Conservation (phyloP, 2,113 vertebrate genomes). For the Corvus moneduloides region DNA sequence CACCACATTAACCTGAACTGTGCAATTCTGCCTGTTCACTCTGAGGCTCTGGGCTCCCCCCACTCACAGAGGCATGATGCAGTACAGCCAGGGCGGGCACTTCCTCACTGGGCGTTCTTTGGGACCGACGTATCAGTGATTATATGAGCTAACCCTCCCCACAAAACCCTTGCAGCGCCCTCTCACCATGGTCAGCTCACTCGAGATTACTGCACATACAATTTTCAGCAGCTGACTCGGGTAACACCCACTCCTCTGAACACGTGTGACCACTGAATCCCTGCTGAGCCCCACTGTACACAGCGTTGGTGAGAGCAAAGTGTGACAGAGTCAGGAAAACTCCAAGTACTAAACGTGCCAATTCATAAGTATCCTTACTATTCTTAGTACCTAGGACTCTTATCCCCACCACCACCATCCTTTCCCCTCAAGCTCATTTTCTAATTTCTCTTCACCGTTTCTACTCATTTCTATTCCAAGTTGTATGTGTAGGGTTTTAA, state of each 20-base stretch:
- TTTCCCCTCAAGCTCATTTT: conserved; percentile 1
- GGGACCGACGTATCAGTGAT: neutral
- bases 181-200: neutral
- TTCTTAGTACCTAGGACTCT: neutral
- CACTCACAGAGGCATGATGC: neutral
- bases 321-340: neutral
- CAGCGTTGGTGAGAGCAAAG: neutral
- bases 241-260: neutral
- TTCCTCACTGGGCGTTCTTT: neutral
- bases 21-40: neutral
- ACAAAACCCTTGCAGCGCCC: neutral
- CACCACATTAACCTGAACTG: neutral
- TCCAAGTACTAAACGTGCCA: neutral
- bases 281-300: neutral
- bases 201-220: rapidly evolving
- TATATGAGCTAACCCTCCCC: neutral
- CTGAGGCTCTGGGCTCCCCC: neutral
- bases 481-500: conserved; percentile 20
- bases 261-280: neutral
- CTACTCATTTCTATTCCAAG: conserved; percentile 21
- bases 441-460: conserved; percentile 9
- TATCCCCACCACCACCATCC: neutral
- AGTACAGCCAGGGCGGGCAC: neutral
- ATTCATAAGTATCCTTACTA: neutral
- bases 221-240: neutral